A percentile compares a stretch with the other conserved stretches of the same genome.
These are phyloP conservation scores for Lasius platythorax DNA, from an alignment of 2,888 invertebrate genomes.

Conservation along the genomic window DNA sequence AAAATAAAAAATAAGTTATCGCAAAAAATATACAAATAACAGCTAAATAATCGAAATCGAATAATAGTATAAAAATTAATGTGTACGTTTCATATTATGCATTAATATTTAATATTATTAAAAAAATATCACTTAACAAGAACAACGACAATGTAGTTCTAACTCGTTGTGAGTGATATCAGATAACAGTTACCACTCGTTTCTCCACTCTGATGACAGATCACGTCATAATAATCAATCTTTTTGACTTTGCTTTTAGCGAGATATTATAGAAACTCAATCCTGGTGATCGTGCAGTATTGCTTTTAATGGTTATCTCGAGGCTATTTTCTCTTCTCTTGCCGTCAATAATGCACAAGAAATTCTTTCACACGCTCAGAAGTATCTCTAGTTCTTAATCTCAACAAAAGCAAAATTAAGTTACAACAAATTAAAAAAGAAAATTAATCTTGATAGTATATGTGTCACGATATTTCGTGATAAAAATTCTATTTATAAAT, in stretches of 20 bases:
- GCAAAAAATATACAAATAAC: not conserved
- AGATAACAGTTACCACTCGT: slow-evolving; percentile 55
- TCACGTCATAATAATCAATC: slow-evolving; percentile 69
- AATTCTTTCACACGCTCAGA: slow-evolving; percentile 38
- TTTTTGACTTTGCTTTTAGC: slow-evolving; percentile 59
- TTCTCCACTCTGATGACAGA: slow-evolving; percentile 66
- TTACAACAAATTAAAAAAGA: not conserved
- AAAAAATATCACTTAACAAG: not conserved
- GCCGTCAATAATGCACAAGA: slow-evolving; percentile 24
- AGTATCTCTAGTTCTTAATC: slow-evolving; percentile 8
- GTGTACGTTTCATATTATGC: not conserved
- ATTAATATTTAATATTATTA: not conserved
- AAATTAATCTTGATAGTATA: not conserved
- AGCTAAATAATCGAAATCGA: not conserved
- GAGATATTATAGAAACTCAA: slow-evolving; percentile 59
- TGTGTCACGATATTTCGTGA: not conserved
- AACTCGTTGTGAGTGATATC: slow-evolving; percentile 58
- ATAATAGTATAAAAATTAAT: not conserved
- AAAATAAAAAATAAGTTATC: not conserved
- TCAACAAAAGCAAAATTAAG: slow-evolving; percentile 11
- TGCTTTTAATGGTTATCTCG: slow-evolving; percentile 51
- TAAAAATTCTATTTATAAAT: not conserved
- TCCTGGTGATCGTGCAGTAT: slow-evolving; percentile 51
- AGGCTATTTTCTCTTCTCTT: slow-evolving; percentile 32
- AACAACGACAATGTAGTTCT: slow-evolving; percentile 31